phyloP scores from a whole-genome alignment of 2,797 vertebrate species.

The Falco berigora region DNA sequence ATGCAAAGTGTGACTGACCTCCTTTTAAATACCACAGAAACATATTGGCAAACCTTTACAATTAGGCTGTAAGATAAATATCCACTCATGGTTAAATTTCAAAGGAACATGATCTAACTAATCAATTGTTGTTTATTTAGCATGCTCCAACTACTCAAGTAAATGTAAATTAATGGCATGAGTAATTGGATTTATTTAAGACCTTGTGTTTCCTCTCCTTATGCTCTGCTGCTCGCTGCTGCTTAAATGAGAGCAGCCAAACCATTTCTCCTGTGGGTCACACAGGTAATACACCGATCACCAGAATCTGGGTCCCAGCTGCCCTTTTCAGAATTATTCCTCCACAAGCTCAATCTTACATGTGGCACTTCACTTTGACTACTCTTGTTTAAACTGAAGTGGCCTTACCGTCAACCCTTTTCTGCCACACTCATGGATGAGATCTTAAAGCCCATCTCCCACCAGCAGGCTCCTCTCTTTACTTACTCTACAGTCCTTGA shows the following conservation, averaged over 20 bases:
- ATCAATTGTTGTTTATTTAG: slow-evolving; percentile 54
- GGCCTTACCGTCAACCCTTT: background rate
- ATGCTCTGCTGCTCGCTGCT: background rate
- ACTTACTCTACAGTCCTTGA: background rate
- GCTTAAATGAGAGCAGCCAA: background rate
- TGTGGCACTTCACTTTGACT: background rate
- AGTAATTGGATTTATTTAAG: slow-evolving; percentile 59
- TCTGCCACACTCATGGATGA: background rate
- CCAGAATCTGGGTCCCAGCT: background rate
- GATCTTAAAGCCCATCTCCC: background rate
- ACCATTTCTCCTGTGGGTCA: background rate
- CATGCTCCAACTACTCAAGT: slow-evolving; percentile 20
- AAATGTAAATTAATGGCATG: slow-evolving; percentile 59
- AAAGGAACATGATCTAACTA: slow-evolving; percentile 54
- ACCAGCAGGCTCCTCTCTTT: background rate
- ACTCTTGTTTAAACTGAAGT: background rate
- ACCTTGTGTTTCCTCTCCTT: background rate
- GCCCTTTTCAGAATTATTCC: background rate
- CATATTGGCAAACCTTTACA: background rate
- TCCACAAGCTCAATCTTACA: background rate
- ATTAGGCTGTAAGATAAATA: slow-evolving; percentile 28
- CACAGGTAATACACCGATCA: background rate
- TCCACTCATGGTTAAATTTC: slow-evolving; percentile 20
- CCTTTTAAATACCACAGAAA: background rate
- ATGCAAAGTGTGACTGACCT: background rate